These are phyloP conservation scores for Coracopsis vasa DNA, from an alignment of 2,113 vertebrate genomes.

Conservation along the genomic window DNA sequence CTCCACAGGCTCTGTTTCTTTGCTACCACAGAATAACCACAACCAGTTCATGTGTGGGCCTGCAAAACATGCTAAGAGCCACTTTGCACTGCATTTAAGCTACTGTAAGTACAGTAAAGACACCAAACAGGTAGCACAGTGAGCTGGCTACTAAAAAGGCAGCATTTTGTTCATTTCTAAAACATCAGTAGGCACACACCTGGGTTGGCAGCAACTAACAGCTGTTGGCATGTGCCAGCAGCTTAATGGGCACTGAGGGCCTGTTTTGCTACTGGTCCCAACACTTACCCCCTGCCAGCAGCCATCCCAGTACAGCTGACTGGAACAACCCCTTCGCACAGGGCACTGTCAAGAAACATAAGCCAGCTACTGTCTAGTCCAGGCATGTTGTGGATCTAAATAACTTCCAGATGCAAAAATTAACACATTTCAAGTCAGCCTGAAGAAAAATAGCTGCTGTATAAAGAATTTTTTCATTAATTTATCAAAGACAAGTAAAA, in stretches of 20 bases:
- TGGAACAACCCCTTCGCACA: neutral
- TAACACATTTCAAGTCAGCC: neutral
- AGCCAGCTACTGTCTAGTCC: neutral
- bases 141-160: neutral
- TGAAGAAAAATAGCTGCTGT: neutral
- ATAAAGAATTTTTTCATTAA: neutral
- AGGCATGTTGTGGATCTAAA: neutral
- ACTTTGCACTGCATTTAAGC: neutral
- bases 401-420: constrained; percentile 4
- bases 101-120: too few relatives aligned
- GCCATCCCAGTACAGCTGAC: neutral
- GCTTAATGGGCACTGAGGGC: neutral
- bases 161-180: neutral
- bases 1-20: neutral
- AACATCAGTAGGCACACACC: fast-evolving
- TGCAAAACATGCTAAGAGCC: fast-evolving
- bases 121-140: too few relatives aligned
- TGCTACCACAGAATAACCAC: neutral
- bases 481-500: neutral
- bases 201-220: neutral
- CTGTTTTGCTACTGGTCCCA: neutral
- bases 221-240: neutral
- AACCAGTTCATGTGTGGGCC: fast-evolving
- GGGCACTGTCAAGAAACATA: neutral
- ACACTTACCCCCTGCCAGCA: neutral